A percentile compares a stretch with the other conserved stretches of the same genome.
Evolutionary conservation across 2,888 invertebrate species (phyloP).

Genomic region (Frankliniella intonsa): DNA sequence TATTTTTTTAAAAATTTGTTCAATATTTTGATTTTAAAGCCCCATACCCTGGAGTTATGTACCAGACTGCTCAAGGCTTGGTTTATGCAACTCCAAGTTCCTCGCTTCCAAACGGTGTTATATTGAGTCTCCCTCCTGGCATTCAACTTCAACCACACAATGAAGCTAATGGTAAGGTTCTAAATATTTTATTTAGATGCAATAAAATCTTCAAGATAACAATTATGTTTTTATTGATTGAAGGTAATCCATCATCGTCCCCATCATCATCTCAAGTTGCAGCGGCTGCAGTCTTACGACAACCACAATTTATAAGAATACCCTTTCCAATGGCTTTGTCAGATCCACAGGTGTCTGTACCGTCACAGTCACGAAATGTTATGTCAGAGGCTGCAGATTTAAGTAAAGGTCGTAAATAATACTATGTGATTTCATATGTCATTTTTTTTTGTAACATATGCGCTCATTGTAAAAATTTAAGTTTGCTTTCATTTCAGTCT

Average conservation of each 20-base stretch:
- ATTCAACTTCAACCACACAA: conserved; percentile 1
- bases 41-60: background rate
- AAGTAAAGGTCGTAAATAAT: conserved; percentile 17
- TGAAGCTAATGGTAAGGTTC: background rate
- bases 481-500: too few species aligned
- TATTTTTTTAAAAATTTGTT: background rate
- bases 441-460: background rate
- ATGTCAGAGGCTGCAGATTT: background rate
- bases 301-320: conserved; percentile 11
- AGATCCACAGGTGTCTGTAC: background rate
- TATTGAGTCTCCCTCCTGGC: background rate
- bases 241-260: background rate
- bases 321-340: background rate
- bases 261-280: background rate
- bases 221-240: background rate
- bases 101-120: background rate
- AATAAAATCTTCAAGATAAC: too few species aligned
- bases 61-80: background rate
- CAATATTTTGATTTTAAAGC: background rate
- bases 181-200: too few species aligned
- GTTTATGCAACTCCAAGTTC: conserved; percentile 6
- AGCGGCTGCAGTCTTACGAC: background rate
- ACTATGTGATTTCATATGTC: conserved; percentile 1
- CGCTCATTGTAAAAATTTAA: background rate
- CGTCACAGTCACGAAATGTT: background rate